Base-by-base conservation (phyloP, 2,888 invertebrate species). In the Platycnemis pennipes region DNA sequence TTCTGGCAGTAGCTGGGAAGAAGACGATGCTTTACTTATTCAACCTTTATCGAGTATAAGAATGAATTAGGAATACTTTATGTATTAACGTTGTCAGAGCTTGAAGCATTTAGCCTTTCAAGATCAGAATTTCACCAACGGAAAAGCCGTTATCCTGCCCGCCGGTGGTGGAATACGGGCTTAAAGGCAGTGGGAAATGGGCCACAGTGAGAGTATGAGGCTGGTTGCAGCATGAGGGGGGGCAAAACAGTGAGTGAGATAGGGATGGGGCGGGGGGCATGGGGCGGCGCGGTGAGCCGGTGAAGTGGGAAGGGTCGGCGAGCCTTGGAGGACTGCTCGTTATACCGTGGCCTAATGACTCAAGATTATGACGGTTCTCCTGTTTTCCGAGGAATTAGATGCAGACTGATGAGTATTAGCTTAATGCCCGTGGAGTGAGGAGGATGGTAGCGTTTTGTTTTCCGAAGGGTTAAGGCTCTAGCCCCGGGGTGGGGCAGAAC, bases 361-460 rank as follows among this genome's bases (percentile, higher is more conserved):
- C 44, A 22, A 91, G 91, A 91, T 91, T 91, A 91, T 91, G 91
- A 91, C 91, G 63, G 91, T 44, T 91, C 91, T 63, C 91, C 91
- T 89, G 89, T 89, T 89, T 89, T 53, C 89, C 56, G 89, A 89
- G 53, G 89, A 89, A 56, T 89, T 89, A 89, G 49, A 89, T 89
- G 89, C 89, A 89, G 89, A 42, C 56, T 89, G 89, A 89, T 89
- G 89, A 89, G 89, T 89, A 89, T 89, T 89, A 89, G 91, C 63
- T 91, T 91, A 69, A 91, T 91, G 91, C 63, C 69, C 91, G 37
- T 19, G 37, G 87, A 87, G 42, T 42, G 89, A 77, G 77, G 77
- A 3, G 49, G 49, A 49, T 16, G 87, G 89, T 89, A 53, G 31
- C 91, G 91, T 91, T 91, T 91, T 69, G 91, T 91, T 91, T 69